Percentiles rank a stretch among this genome's conserved stretches.
Conservation (phyloP, 1,140 invertebrate genomes). For the Lerema accius region DNA sequence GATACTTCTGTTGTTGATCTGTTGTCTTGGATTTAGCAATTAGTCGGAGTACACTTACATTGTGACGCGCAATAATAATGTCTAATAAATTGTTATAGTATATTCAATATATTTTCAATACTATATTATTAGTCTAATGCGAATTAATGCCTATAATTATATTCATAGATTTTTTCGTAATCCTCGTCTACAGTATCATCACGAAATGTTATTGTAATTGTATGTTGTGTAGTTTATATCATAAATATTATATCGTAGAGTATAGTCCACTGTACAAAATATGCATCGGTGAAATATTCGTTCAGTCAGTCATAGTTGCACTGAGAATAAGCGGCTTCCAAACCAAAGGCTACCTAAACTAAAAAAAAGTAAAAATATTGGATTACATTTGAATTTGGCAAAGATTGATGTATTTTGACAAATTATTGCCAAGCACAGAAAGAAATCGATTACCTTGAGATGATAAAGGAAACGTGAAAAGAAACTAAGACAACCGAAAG, state of each 20-base stretch:
- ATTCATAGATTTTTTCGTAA: constrained; percentile 17
- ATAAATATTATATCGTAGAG: not conserved
- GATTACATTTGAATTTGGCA: no score
- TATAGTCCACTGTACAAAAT: not conserved
- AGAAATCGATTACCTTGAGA: no score
- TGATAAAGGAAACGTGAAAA: no score
- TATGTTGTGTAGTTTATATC: constrained; percentile 24
- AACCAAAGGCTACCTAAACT: not conserved
- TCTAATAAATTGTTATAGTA: constrained; percentile 32
- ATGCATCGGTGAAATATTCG: not conserved
- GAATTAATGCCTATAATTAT: constrained; percentile 15
- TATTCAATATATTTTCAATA: constrained; percentile 31
- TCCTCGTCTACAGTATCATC: constrained; percentile 12
- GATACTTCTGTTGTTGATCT: constrained; percentile 24
- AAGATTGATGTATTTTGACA: no score
- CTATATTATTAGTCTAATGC: constrained; percentile 29
- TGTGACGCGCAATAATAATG: constrained; percentile 32
- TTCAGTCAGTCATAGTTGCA: not conserved
- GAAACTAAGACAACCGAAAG: no score
- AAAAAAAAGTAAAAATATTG: no score
- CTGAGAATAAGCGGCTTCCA: not conserved
- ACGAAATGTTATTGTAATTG: constrained; percentile 12
- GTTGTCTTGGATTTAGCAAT: constrained; percentile 24
- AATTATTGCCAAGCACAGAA: no score
- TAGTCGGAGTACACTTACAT: constrained; percentile 22